Conservation (phyloP, 2,888 invertebrate genomes). For the Corythucha ciliata region DNA sequence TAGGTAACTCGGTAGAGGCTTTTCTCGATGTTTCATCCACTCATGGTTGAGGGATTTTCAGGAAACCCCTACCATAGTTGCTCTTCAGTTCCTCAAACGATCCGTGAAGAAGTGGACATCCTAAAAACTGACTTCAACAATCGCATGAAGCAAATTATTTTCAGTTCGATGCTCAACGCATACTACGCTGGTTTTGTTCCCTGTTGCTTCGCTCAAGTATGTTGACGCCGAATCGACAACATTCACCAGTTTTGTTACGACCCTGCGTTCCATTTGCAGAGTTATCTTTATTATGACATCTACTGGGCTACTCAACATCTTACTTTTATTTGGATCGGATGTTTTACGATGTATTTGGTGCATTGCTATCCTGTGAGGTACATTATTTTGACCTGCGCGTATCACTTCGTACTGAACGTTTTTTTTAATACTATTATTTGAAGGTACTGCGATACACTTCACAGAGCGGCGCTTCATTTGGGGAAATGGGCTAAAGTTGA, state of each 20-base stretch:
- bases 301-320: slow-evolving; percentile 75
- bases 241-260: neutral
- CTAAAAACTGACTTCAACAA: slow-evolving; percentile 80
- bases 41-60: slow-evolving; percentile 30
- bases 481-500: slow-evolving; percentile 65
- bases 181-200: slow-evolving; percentile 86
- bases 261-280: slow-evolving; percentile 43
- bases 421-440: slow-evolving; percentile 15
- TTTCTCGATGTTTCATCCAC: neutral
- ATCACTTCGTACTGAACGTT: neutral
- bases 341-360: slow-evolving; percentile 61
- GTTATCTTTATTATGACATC: slow-evolving; percentile 44
- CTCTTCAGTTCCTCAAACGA: slow-evolving; percentile 57
- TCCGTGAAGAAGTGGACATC: slow-evolving; percentile 75
- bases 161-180: slow-evolving; percentile 70
- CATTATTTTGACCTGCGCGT: slow-evolving; percentile 1
- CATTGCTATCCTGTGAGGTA: slow-evolving; percentile 52
- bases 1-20: slow-evolving; percentile 25
- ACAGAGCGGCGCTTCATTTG: slow-evolving; percentile 80
- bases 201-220: slow-evolving; percentile 76
- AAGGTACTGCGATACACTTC: slow-evolving; percentile 76
- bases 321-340: slow-evolving; percentile 72
- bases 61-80: slow-evolving; percentile 67
- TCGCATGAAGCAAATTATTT: slow-evolving; percentile 79
- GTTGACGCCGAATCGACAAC: neutral